phyloP scores from a whole-genome alignment of 2,113 vertebrate genomes.

The Lepus americanus region DNA sequence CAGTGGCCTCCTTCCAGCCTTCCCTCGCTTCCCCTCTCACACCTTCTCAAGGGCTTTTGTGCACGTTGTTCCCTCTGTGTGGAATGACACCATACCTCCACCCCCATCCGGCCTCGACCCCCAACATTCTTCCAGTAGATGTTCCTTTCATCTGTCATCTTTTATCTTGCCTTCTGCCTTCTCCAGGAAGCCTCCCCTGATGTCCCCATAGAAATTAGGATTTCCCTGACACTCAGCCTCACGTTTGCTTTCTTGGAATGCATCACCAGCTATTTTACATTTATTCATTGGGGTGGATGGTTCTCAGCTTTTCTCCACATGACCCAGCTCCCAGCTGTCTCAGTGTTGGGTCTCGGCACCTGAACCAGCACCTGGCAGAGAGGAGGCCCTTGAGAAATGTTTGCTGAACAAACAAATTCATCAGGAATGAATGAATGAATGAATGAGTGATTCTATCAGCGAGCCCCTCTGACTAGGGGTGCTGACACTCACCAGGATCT shows the following conservation, averaged over 20 bases:
- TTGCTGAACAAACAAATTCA: not conserved
- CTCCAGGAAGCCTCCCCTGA: not conserved
- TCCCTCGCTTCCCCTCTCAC: not conserved
- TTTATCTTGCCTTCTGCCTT: not conserved
- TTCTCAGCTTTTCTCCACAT: not conserved
- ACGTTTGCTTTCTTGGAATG: not conserved
- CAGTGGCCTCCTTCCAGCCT: not conserved
- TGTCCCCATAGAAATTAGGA: not conserved
- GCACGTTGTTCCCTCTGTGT: not conserved
- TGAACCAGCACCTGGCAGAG: not conserved
- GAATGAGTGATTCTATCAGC: not conserved
- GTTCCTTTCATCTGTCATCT: not conserved
- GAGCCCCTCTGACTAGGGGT: rapidly evolving
- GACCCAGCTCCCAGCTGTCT: not conserved
- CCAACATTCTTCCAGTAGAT: not conserved
- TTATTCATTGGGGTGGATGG: not conserved
- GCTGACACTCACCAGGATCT: not conserved
- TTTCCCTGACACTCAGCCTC: not conserved
- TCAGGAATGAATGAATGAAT: not conserved
- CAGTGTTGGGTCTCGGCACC: not conserved
- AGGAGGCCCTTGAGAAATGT: not conserved
- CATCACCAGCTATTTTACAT: not conserved
- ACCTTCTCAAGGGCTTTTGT: not conserved
- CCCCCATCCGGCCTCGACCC: too few species aligned
- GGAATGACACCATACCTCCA: not conserved